Evolutionary conservation across 2,113 vertebrate genomes (phyloP).

Genomic region (Neomonachus schauinslandi): DNA sequence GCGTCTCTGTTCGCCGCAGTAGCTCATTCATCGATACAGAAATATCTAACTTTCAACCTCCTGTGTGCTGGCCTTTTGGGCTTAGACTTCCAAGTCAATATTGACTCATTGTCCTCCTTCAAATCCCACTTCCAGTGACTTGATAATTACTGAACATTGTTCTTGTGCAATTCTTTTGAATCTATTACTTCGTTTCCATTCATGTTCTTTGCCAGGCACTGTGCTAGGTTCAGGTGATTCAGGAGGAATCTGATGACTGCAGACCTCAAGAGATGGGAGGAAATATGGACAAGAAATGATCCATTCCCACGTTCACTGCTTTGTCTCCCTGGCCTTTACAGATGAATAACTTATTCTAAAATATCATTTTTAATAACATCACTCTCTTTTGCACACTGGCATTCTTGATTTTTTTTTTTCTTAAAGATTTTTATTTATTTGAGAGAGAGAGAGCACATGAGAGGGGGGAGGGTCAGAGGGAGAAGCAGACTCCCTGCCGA

Average conservation of each 20-base stretch:
- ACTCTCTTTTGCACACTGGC: background rate
- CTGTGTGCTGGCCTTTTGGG: background rate
- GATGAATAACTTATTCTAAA: background rate
- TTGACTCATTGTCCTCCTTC: background rate
- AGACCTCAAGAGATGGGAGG: background rate
- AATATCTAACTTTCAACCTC: background rate
- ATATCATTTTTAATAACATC: background rate
- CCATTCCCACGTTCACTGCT: background rate
- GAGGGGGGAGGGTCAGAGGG: too few species aligned
- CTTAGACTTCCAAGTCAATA: background rate
- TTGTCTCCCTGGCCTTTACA: background rate
- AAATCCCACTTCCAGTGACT: background rate
- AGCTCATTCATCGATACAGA: background rate
- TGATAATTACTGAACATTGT: background rate
- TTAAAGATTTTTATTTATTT: too few species aligned
- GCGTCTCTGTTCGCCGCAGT: background rate
- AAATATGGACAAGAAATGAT: background rate
- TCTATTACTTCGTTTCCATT: background rate
- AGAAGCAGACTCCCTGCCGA: too few species aligned
- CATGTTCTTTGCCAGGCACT: background rate
- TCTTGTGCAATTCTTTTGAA: background rate
- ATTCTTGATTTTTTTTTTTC: background rate
- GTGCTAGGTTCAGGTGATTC: background rate
- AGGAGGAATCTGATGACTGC: background rate
- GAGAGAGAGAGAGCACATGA: too few species aligned